Conservation (phyloP, 1,140 invertebrate species). For the Atta colombica region DNA sequence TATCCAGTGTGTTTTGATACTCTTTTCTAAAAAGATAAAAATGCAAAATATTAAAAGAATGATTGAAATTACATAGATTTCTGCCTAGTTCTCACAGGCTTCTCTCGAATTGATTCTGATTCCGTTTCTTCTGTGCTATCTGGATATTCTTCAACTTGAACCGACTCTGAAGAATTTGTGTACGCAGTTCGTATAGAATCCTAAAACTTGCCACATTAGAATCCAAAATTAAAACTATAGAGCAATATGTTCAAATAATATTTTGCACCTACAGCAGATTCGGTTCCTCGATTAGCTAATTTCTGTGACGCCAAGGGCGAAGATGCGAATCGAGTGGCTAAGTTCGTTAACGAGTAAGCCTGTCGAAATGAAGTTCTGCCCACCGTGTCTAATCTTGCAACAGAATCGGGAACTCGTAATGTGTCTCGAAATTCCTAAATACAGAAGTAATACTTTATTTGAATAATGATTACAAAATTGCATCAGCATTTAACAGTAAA, state of each 20-base stretch:
- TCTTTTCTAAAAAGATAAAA: conserved; percentile 75
- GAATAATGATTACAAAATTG: neutral
- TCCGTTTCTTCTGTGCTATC: conserved; percentile 80
- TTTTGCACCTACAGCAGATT: conserved; percentile 71
- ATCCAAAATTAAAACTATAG: neutral
- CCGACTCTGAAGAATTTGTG: conserved; percentile 82
- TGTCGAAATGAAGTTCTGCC: conserved; percentile 85
- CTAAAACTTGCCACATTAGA: conserved; percentile 62
- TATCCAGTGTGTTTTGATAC: conserved; percentile 17
- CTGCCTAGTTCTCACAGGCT: conserved; percentile 81
- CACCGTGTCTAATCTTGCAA: conserved; percentile 84
- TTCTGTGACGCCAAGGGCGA: conserved; percentile 77
- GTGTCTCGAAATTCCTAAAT: conserved; percentile 88
- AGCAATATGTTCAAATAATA: neutral
- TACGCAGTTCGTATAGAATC: conserved; percentile 78
- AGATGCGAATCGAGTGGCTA: conserved; percentile 83
- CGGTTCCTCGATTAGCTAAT: conserved; percentile 60
- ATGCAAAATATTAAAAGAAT: conserved; percentile 46
- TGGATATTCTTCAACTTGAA: conserved; percentile 81
- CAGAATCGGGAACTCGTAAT: conserved; percentile 86
- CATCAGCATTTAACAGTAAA: neutral
- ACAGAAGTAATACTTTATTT: neutral
- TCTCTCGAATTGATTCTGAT: conserved; percentile 79
- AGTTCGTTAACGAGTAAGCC: conserved; percentile 87
- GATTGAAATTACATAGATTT: conserved; percentile 78